Evolutionary conservation across 35 echinoderm and acorn worm genomes (phyloP).

Genomic region (Lytechinus pictus): DNA sequence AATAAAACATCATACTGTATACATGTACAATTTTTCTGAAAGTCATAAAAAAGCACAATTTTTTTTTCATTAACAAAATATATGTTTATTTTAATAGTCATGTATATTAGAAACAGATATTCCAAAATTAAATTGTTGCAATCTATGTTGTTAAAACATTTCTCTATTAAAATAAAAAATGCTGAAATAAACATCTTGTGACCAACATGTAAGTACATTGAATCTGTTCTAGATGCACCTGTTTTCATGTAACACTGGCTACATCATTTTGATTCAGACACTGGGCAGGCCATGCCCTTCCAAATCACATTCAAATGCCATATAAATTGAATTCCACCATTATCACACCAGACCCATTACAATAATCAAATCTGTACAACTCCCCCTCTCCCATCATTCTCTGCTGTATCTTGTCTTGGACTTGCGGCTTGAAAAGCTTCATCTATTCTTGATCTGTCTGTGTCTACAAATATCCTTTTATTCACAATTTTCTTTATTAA

Average conservation of each 20-base stretch:
- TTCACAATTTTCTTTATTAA: neutral
- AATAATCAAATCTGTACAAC: neutral
- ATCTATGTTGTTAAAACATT: too few species aligned
- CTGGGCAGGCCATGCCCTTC: neutral
- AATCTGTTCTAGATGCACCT: neutral
- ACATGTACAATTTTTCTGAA: too few species aligned
- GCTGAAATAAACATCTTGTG: neutral
- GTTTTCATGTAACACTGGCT: neutral
- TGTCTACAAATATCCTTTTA: neutral
- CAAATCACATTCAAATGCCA: neutral
- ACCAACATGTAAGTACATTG: neutral
- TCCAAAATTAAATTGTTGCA: too few species aligned
- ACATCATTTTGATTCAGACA: neutral
- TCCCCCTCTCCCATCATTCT: neutral
- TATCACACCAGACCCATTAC: constrained; percentile 2
- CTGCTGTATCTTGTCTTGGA: neutral
- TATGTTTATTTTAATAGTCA: too few species aligned
- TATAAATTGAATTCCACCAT: neutral
- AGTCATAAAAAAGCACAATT: too few species aligned
- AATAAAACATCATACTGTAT: too few species aligned
- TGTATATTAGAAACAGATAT: too few species aligned
- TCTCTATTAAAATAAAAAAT: neutral
- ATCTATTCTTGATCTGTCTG: neutral
- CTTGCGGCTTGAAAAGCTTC: neutral
- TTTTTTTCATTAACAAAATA: too few species aligned